These are phyloP conservation scores for Linyphia triangularis DNA, from an alignment of 2,888 invertebrate species.

Conservation along the genomic window DNA sequence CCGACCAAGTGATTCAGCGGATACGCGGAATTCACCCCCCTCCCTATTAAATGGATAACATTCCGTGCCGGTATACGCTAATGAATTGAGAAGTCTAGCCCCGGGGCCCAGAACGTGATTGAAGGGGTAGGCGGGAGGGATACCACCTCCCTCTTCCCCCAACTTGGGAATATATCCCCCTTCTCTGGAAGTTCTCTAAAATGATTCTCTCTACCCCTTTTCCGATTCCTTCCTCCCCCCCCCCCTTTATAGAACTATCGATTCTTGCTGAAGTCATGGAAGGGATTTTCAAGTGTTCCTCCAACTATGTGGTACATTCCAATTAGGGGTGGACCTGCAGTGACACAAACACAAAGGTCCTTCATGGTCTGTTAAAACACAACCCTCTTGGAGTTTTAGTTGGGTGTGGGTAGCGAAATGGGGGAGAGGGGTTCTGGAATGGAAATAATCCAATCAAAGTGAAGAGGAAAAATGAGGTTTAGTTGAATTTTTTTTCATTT, in stretches of 20 bases:
- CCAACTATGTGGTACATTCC: constrained; percentile 44
- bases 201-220: constrained; percentile 61
- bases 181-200: constrained; percentile 55
- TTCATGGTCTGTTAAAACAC: constrained; percentile 19
- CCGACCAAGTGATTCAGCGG: constrained; percentile 66
- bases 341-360: constrained; percentile 40
- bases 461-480: background rate
- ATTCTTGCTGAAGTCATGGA: constrained; percentile 26
- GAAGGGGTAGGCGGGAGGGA: constrained; percentile 37
- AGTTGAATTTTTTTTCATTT: background rate
- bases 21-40: constrained; percentile 52
- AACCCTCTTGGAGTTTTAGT: background rate
- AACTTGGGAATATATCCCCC: constrained; percentile 29
- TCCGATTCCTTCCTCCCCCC: background rate
- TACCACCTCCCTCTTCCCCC: constrained; percentile 33
- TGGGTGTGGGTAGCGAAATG: no score
- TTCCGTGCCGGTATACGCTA: constrained; percentile 68
- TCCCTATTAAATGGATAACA: constrained; percentile 73
- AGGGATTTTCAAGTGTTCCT: constrained; percentile 40
- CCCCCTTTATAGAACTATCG: constrained; percentile 67
- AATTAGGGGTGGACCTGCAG: constrained; percentile 41
- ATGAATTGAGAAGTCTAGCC: constrained; percentile 71
- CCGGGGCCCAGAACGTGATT: constrained; percentile 65
- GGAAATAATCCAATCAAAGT: constrained; percentile 20
- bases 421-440: background rate